Base-by-base conservation (phyloP, 2,888 invertebrate species). In the Oxycera nigricornis region DNA sequence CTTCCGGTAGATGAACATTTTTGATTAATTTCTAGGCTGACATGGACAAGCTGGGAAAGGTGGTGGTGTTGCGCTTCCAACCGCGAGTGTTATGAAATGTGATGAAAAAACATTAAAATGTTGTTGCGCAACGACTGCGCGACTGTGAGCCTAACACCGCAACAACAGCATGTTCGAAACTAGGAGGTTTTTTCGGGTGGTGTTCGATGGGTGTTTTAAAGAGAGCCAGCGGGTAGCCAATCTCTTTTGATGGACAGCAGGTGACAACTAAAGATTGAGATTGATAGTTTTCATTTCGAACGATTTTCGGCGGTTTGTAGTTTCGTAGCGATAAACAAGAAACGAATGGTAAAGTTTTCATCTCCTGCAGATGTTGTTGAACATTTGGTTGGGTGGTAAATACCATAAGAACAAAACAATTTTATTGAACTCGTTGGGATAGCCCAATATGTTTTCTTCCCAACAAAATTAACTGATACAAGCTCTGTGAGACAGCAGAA, bases 1-100 rank as follows among this genome's bases (percentile, higher is more conserved):
- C 62, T 39, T 62, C 62, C 62, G 62, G 62, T 62, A 6, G 62
- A 62, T 62, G 39, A 20, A 39, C 39, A 62, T 30, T 24, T 59
- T 59, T 59, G 59, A 59, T 59, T 59, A 28, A 30, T 59, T 35
- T 14, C 7, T 39, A 35, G 62, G 39, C 20, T 24, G 6, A 9
- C 31, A 22, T 20, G 39, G 11, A 62, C 35, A 39, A 20, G 20
- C 39, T 57, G 20, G 39, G 39, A 62, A 62, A 39, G 39, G 39
- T 39, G 39, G 39, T 11, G 20, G 22, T 6, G 20, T 9, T 24
- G 20, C 4, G 6, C 55, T 20, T 55, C 55, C 24, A 59, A 28
- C 7, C 9, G 9, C 28, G n/a, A 28, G 24, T 14, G 17, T 59
- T 59, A 55, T 55, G 52, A 20, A 55, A 55, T 55, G 20, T n/a